Evolutionary conservation across 2,888 invertebrate species (phyloP).

Genomic region (Acleris sparsana): DNA sequence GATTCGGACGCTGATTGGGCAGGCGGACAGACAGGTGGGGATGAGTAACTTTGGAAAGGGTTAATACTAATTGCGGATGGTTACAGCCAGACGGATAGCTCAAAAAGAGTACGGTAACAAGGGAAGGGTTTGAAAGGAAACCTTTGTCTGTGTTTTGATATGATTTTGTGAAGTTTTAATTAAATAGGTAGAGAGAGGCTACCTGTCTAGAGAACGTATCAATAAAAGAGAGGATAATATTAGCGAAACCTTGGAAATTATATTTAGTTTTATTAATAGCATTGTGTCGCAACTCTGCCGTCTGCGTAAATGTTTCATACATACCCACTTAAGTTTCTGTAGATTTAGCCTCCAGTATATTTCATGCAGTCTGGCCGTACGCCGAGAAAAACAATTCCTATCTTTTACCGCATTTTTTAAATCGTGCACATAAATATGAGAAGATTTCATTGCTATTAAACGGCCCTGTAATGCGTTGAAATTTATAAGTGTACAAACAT

Average conservation of each 20-base stretch:
- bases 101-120: constrained; percentile 26
- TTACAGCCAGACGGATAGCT: constrained; percentile 13
- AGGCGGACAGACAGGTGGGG: constrained; percentile 41
- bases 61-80: constrained; percentile 21
- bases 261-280: constrained; percentile 1
- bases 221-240: background rate
- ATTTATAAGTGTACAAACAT: background rate
- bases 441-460: constrained; percentile 15
- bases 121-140: constrained; percentile 11
- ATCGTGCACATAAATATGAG: constrained; percentile 16
- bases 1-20: constrained; percentile 41
- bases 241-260: background rate
- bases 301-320: constrained; percentile 29
- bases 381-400: constrained; percentile 45
- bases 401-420: constrained; percentile 30
- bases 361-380: constrained; percentile 42
- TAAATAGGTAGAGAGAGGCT: background rate
- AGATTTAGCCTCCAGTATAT: constrained; percentile 36
- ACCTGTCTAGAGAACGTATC: background rate
- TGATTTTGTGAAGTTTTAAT: background rate
- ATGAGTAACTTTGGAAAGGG: constrained; percentile 43
- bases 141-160: background rate
- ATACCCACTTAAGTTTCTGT: constrained; percentile 32
- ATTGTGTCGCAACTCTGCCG: constrained; percentile 10
- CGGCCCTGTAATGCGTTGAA: constrained; percentile 8